Percentiles rank a stretch among this genome's conserved stretches.
These are phyloP conservation scores for Oenanthe melanoleuca DNA, from an alignment of 2,113 vertebrate species.

Conservation along the genomic window DNA sequence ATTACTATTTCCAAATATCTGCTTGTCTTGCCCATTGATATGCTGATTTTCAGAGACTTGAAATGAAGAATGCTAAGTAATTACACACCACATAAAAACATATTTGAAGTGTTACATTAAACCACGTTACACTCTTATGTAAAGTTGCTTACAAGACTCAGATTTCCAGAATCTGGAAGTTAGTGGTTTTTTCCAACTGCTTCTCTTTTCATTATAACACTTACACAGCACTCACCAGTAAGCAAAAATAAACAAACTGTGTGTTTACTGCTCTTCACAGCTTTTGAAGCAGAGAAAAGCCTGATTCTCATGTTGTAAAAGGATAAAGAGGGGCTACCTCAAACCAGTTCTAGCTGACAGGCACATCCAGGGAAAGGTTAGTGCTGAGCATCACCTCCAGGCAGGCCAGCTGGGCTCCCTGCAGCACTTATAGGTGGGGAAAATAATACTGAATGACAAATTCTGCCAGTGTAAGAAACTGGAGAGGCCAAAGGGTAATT, in stretches of 20 bases:
- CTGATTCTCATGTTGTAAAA: neutral
- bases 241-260: neutral
- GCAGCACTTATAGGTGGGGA: fast-evolving
- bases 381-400: neutral
- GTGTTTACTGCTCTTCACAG: neutral
- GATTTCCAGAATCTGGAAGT: neutral
- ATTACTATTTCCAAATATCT: neutral
- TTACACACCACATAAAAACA: neutral
- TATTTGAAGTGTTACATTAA: neutral
- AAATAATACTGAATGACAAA: neutral
- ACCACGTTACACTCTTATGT: neutral
- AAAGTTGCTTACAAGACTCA: neutral
- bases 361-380: neutral
- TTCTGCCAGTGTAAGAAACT: neutral
- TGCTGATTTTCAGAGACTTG: neutral
- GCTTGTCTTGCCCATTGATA: neutral
- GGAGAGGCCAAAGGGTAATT: neutral
- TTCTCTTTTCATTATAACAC: neutral
- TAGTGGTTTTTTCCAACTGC: neutral
- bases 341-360: neutral
- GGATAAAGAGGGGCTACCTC: neutral
- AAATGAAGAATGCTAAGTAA: neutral
- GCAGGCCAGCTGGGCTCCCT: neutral
- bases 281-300: neutral
- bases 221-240: neutral